A percentile compares a stretch with the other conserved stretches of the same genome.
These are phyloP conservation scores for Linepithema humile DNA, from an alignment of 1,140 invertebrate genomes.

Conservation along the genomic window DNA sequence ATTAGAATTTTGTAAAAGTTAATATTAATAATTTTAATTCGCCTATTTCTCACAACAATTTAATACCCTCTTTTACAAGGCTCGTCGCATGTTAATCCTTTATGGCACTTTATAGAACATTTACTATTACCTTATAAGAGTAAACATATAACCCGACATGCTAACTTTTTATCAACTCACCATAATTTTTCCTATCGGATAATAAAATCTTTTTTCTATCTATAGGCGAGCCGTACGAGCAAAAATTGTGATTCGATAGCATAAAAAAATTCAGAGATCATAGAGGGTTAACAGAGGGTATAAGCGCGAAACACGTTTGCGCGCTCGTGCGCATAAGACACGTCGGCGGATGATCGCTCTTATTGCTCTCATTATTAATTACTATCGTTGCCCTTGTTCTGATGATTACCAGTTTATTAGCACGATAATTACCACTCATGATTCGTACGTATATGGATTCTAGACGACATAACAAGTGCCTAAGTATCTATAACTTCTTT, in stretches of 20 bases:
- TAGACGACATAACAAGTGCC: slow-evolving; percentile 84
- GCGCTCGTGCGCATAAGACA: neutral
- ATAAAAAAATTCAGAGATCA: neutral
- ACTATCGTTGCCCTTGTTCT: slow-evolving; percentile 56
- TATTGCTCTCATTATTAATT: slow-evolving; percentile 58
- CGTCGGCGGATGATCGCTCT: slow-evolving; percentile 40
- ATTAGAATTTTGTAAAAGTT: neutral
- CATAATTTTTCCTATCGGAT: slow-evolving; percentile 14
- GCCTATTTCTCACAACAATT: slow-evolving; percentile 7
- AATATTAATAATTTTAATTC: neutral
- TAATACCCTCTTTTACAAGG: slow-evolving; percentile 11
- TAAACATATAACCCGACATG: neutral
- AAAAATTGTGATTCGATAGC: neutral
- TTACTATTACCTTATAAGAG: slow-evolving; percentile 21
- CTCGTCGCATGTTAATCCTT: neutral
- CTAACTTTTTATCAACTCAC: slow-evolving; percentile 16
- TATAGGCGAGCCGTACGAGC: neutral
- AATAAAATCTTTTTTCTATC: slow-evolving; percentile 1
- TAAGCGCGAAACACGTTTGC: neutral
- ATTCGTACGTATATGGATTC: slow-evolving; percentile 76
- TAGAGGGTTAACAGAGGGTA: neutral
- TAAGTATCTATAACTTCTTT: slow-evolving; percentile 84
- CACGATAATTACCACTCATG: slow-evolving; percentile 62
- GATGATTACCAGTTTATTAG: slow-evolving; percentile 57
- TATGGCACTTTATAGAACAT: slow-evolving; percentile 17